Base-by-base conservation (phyloP, 1,140 invertebrate genomes). In the Nephotettix cincticeps region DNA sequence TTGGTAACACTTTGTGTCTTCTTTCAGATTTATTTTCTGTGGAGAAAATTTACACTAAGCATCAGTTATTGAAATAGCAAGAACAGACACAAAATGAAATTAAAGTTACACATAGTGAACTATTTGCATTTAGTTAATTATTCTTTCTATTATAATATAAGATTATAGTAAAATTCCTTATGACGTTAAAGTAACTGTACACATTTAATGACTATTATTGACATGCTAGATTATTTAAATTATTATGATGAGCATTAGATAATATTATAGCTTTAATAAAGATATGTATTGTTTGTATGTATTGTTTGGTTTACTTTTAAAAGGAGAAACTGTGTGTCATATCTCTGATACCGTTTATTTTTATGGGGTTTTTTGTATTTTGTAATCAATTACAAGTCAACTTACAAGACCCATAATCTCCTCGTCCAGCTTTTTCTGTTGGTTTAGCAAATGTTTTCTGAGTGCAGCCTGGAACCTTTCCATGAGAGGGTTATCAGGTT, bases 401-500 rank as follows among this genome's bases (percentile, higher is more conserved):
- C 27, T 61, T 27, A 61, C 56, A 25, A 88, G 80, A 65, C 89
- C 83, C 14, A 78, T 74, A 70, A 88, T 85, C 76, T 90, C 88
- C 73, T 84, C 81, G 47, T 82, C 80, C 13, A 89, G 77, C 63
- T 81, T 81, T 36, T 83, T 77, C 74, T 87, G 82, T n/a, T 87
- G 83, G 25, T 80, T 81, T 23, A 81, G 58, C 0, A 90, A 80
- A 78, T 90, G 87, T 25, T 81, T 78, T 70, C 84, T 86, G 0
- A 91, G 76, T 0, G 87, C 83, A 75, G 83, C 75, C 80, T 91
- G 89, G 75, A 91, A 91, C 75, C 81, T 83, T 64, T 83, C 79
- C 80, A 91, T 84, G 36, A 90, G 80, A 1, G 86, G 87, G 81
- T 90, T 88, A 75, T 90, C 84, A 0, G 89, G 86, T 76, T 85